Base-by-base conservation (phyloP, 2,113 vertebrate species). In the Dromiciops gliroides region DNA sequence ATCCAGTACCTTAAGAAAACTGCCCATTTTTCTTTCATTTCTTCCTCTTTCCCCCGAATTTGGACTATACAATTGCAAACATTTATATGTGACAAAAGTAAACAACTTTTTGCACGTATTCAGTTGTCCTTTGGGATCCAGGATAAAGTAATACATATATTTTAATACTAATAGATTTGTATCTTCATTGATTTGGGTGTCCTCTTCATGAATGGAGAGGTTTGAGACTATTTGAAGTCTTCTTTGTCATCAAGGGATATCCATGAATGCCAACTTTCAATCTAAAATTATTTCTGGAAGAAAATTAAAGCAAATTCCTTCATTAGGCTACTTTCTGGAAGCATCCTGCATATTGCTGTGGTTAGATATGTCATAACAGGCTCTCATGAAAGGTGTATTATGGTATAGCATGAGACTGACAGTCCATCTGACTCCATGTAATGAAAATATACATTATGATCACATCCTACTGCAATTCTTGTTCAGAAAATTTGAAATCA, bases 401-500 rank as follows among this genome's bases (percentile, higher is more conserved):
- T 28, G 26, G 53, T 0, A 60, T 60, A 60, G 53, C 26, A 60
- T 60, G 26, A 60, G 53, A 31, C 25, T 28, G 8, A 67, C 9
- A 37, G 28, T 37, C 31, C 56, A 67, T 67, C 56, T 67, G 31
- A 67, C 1, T 37, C 11, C 56, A 67, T 67, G 3, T 37, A 37
- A 31, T 37, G 2, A 67, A 37, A 37, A 67, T 37, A 37, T 37
- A 0, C 28, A 67, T 37, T 67, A 67, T 37, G 22, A 75, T n/a
- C 16, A n/a, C 37, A 75, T n/a, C 12, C 37, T 22, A n/a, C 37
- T 75, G 26, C 23, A 75, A 75, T 93, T 91, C 56, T 75, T 52
- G 89, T 52, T 56, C 51, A 90, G 88, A 48, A 12, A 94, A 52
- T 90, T 26, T 93, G 56, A 91, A 96, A 51, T 50, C 44, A 95